Conservation (phyloP, 2,113 vertebrate species). For the Cephalopterus ornatus region DNA sequence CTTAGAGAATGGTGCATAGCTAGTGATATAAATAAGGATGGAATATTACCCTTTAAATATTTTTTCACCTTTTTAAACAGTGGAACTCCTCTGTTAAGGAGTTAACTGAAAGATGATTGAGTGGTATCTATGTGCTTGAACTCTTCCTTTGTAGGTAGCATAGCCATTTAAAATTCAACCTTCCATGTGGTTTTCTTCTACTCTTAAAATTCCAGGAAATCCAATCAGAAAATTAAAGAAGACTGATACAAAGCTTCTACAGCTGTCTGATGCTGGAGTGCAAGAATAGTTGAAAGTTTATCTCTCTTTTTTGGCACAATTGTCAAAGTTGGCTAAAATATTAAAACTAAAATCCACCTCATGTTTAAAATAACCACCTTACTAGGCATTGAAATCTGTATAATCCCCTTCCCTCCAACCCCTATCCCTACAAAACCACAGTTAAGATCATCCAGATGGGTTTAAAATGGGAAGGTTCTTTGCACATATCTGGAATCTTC, state of each 20-base stretch:
- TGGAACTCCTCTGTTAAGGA: background rate
- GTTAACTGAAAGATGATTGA: background rate
- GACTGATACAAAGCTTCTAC: background rate
- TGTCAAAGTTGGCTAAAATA: background rate
- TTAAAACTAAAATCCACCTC: background rate
- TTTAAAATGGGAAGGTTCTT: background rate
- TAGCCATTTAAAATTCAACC: background rate
- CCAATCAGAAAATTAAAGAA: background rate
- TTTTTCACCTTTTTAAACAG: background rate
- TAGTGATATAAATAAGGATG: background rate
- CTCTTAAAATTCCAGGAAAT: background rate
- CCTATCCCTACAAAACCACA: background rate
- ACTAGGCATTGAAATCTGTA: background rate
- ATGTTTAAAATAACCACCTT: background rate
- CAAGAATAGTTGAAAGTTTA: background rate
- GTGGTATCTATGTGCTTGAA: background rate
- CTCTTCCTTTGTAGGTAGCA: background rate
- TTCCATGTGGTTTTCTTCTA: background rate
- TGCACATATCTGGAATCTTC: background rate
- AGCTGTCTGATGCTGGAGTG: background rate
- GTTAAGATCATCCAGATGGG: background rate
- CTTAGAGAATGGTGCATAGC: background rate
- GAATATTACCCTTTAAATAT: background rate
- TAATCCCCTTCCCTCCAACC: background rate
- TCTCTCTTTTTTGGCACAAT: background rate